phyloP scores from a whole-genome alignment of 2,797 vertebrate species.

The Mus spretus region DNA sequence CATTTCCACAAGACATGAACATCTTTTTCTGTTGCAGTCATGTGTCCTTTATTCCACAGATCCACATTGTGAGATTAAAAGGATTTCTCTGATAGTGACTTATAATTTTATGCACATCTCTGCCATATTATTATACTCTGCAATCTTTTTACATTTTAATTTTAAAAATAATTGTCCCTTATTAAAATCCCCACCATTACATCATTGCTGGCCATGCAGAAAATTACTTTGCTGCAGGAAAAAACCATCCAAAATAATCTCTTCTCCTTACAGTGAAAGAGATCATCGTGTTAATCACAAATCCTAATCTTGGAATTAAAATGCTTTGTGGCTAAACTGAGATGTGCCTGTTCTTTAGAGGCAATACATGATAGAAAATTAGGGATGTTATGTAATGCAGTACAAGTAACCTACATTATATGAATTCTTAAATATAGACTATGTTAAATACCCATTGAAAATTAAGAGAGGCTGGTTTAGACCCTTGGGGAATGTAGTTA shows the following conservation, averaged over 20 bases:
- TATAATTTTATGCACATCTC: conserved; percentile 79
- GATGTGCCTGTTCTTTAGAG: conserved; percentile 55
- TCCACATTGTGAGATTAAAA: conserved; percentile 77
- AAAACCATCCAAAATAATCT: conserved; percentile 86
- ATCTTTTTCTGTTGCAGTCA: not conserved
- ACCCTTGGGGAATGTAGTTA: not conserved
- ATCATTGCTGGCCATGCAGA: conserved; percentile 89
- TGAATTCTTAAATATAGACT: conserved; percentile 5
- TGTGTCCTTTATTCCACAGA: conserved; percentile 29
- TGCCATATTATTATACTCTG: conserved; percentile 83
- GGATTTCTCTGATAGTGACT: conserved; percentile 71
- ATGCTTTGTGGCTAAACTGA: conserved; percentile 83
- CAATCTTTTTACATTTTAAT: conserved; percentile 89
- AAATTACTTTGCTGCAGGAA: conserved; percentile 90
- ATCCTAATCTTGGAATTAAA: conserved; percentile 83
- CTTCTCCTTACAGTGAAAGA: conserved; percentile 75
- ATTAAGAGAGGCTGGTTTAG: not conserved
- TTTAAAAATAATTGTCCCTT: conserved; percentile 89
- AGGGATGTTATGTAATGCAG: conserved; percentile 28
- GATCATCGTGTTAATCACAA: conserved; percentile 88
- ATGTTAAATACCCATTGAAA: not conserved
- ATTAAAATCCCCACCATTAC: conserved; percentile 88
- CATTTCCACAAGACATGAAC: conserved; percentile 18
- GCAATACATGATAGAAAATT: conserved; percentile 56
- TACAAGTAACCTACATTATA: not conserved